These are phyloP conservation scores for Brachyopa scutellaris DNA, from an alignment of 2,888 invertebrate species.

Conservation along the genomic window DNA sequence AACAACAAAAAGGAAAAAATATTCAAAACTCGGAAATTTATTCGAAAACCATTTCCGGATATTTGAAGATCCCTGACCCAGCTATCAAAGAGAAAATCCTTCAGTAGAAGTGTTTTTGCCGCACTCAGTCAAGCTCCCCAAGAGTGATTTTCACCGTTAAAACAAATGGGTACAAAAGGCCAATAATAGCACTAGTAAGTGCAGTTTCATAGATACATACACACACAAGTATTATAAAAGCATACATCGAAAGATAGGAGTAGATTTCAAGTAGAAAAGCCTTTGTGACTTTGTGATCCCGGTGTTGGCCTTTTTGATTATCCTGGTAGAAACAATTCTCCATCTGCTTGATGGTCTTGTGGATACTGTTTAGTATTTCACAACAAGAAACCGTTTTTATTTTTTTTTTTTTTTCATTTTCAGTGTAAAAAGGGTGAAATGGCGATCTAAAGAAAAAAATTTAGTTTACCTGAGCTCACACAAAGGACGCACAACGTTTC, in stretches of 20 bases:
- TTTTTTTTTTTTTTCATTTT: slow-evolving; percentile 16
- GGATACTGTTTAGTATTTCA: slow-evolving; percentile 35
- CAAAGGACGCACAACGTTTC: slow-evolving; percentile 46
- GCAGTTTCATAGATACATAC: slow-evolving; percentile 12
- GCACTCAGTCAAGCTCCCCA: slow-evolving; percentile 42
- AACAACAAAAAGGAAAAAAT: not conserved
- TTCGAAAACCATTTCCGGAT: slow-evolving; percentile 29
- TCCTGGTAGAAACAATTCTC: slow-evolving; percentile 61
- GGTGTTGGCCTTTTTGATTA: slow-evolving; percentile 68
- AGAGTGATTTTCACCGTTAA: slow-evolving; percentile 50
- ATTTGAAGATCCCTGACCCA: slow-evolving; percentile 27
- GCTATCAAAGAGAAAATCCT: slow-evolving; percentile 32
- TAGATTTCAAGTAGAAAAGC: slow-evolving; percentile 57
- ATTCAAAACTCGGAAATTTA: not conserved
- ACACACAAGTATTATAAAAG: slow-evolving; percentile 31
- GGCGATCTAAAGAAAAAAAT: slow-evolving; percentile 38
- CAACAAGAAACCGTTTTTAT: slow-evolving; percentile 12
- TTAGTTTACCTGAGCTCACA: slow-evolving; percentile 46
- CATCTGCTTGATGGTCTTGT: slow-evolving; percentile 61
- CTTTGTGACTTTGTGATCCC: slow-evolving; percentile 63
- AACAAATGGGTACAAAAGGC: slow-evolving; percentile 55
- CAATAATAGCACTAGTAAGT: slow-evolving; percentile 55
- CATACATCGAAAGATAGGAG: slow-evolving; percentile 29
- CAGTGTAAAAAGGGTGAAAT: slow-evolving; percentile 39
- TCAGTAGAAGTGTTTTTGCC: slow-evolving; percentile 32